Evolutionary conservation across 2,113 vertebrate genomes (phyloP), one percentile per base, ranked within the genome.

Genomic region (Agapornis roseicollis): DNA sequence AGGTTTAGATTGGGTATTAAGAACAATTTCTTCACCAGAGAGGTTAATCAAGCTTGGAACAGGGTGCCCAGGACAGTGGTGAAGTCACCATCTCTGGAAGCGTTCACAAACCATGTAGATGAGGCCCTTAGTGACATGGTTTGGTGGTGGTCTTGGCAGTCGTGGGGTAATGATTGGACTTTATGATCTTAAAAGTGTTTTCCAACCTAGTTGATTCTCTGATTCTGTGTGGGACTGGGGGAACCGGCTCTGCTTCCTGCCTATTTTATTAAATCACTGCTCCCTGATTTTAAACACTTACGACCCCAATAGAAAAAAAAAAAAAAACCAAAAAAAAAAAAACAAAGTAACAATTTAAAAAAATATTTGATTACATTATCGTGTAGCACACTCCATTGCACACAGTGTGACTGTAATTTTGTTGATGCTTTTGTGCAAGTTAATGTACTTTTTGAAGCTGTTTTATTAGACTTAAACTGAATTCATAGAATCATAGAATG

Each of bases 261-360:
- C 17, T 29, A 0, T 53, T 77, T 85, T 29, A 9, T 81, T 90
- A 71, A 93, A 90, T 25, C 19, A 68, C 7, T 25, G 5, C 2
- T 2, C 50, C 11, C 47, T 24, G 24, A 60, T 50, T 90, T 83
- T 64, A 71, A 77, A 60, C 44, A n/a, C 39, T 65, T 31, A 17
- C 56, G 18, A 78, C 33, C 15, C 9, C 17, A 12, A 12, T n/a
- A 35, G 31, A 7, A 39, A 60, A 79, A 47, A 35, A 35, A 27
- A 7, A 39, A 60, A 79, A 47, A 35, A 0, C 0, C 2, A 60
- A n/a, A n/a, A n/a, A n/a, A n/a, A n/a, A n/a, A n/a, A 79, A 47
- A 35, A 0, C 13, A 11, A 77, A 74, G 14, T 25, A 74, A 47
- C 9, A 66, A 5, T 20, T 68, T 65, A 70, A 91, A 90, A 88